Evolutionary conservation across 2,797 vertebrate species (phyloP), one percentile per base, ranked within the genome.

Genomic region (Silurus lanzhouensis): DNA sequence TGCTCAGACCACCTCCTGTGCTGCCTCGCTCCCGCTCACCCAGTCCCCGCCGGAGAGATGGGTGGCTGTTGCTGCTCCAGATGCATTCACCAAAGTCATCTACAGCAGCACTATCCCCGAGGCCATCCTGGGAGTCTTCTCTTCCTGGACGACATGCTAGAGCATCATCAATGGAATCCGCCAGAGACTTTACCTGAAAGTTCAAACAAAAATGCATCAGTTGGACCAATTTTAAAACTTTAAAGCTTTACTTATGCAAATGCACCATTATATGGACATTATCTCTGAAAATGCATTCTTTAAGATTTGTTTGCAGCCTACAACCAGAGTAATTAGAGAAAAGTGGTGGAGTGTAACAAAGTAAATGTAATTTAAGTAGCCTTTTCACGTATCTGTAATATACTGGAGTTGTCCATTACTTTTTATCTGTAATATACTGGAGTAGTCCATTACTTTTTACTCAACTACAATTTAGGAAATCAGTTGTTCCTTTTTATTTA

Each of bases 111-210:
- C 93, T 87, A 0, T 91, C 91, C 0, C 94, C 96, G 90, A 94
- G 91, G 57, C 92, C 96, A 17, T 96, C 96, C 76, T 96, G 94
- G 0, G 94, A 95, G 90, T 95, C 94, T 0, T 94, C 92, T 0
- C 92, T 91, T 17, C 94, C 94, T 0, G 96, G 95, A 64, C 96
- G 95, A 88, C 96, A 97, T 83, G 96, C 97, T 88, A 97, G 92
- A 2, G 97, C 97, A 79, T 97, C 97, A 7, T 98, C 97, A 82
- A 98, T 98, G 75, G 97, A 97, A 92, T 97, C 97, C 0, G 97
- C 97, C 93, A 97, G 89, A 57, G 96, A 97, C 84, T 97, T 97
- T 0, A 98, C 97, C 97, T 97, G 48, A 93, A 14, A 83, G 48
- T 78, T n/a, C 1, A 58, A 83, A 86, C 46, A 86, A 87, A 4